phyloP scores from a whole-genome alignment of 2,113 vertebrate species.

The rat (Rattus norvegicus) region DNA sequence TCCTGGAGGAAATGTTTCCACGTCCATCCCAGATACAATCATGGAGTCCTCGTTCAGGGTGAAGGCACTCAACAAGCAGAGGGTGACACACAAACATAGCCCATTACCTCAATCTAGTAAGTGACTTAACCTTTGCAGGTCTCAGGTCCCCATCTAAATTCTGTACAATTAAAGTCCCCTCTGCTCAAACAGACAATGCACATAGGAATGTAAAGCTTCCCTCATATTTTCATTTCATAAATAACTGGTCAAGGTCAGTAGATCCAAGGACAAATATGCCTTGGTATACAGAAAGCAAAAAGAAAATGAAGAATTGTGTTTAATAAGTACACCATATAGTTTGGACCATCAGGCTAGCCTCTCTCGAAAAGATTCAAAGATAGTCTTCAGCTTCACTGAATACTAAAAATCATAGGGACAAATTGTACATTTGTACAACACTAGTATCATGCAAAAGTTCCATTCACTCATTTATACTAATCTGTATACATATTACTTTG shows the following conservation, averaged over 20 bases:
- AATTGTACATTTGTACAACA: neutral
- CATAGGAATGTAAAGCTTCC: neutral
- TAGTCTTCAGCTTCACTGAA: conserved; percentile 29
- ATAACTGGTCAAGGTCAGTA: neutral
- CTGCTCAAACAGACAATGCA: neutral
- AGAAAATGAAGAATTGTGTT: conserved; percentile 35
- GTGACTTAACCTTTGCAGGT: neutral
- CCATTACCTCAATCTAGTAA: neutral
- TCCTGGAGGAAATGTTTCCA: conserved; percentile 3
- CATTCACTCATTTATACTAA: conserved; percentile 21
- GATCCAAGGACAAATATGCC: neutral
- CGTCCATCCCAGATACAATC: neutral
- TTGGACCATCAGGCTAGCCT: neutral
- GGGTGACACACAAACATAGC: neutral
- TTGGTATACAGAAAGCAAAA: neutral
- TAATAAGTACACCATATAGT: conserved; percentile 1
- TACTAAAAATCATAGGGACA: neutral
- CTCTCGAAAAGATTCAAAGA: neutral
- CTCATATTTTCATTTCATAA: conserved; percentile 5
- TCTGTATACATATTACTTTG: neutral
- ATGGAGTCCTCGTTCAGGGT: neutral
- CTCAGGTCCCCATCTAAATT: neutral
- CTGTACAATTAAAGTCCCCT: neutral
- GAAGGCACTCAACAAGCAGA: neutral
- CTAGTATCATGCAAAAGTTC: neutral